Percentiles rank a stretch among this genome's conserved stretches.
phyloP scores from a whole-genome alignment of 2,797 vertebrate genomes.

The Momotus momota region DNA sequence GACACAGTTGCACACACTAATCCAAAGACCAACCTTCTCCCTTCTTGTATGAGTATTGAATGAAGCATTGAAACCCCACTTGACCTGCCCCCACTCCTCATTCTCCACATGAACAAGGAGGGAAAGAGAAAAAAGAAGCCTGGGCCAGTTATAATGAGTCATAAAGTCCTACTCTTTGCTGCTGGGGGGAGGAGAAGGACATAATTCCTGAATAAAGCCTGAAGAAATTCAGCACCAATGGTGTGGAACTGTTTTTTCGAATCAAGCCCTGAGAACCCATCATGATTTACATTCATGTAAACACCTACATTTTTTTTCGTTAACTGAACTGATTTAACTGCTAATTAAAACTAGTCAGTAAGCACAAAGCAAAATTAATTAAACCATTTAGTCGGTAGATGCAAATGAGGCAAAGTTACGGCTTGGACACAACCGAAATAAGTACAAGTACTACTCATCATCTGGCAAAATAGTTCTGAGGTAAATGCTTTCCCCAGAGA shows the following conservation, averaged over 20 bases:
- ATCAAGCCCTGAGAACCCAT: conserved; percentile 67
- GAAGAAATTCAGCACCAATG: conserved; percentile 72
- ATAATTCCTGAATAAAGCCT: conserved; percentile 55
- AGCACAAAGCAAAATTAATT: conserved; percentile 84
- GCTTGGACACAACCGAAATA: conserved; percentile 74
- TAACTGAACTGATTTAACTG: conserved; percentile 84
- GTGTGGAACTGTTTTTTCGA: conserved; percentile 69
- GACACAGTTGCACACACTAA: conserved; percentile 26
- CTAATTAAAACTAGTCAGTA: conserved; percentile 85
- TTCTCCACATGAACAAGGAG: neutral
- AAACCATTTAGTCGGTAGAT: conserved; percentile 80
- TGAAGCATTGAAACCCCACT: neutral
- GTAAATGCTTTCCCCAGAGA: conserved; percentile 60
- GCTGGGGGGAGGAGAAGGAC: neutral
- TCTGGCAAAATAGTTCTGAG: conserved; percentile 64
- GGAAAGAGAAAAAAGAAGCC: neutral
- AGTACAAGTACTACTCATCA: conserved; percentile 65
- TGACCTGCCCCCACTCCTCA: neutral
- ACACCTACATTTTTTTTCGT: conserved; percentile 77
- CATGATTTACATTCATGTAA: conserved; percentile 79
- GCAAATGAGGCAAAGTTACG: conserved; percentile 76
- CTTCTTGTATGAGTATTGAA: neutral
- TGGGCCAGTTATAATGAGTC: conserved; percentile 31
- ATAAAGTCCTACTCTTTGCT: conserved; percentile 32
- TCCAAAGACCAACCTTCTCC: neutral